Percentiles rank a stretch among this genome's conserved stretches.
phyloP scores from a whole-genome alignment of 1,140 invertebrate species.

The Platyura marginata region DNA sequence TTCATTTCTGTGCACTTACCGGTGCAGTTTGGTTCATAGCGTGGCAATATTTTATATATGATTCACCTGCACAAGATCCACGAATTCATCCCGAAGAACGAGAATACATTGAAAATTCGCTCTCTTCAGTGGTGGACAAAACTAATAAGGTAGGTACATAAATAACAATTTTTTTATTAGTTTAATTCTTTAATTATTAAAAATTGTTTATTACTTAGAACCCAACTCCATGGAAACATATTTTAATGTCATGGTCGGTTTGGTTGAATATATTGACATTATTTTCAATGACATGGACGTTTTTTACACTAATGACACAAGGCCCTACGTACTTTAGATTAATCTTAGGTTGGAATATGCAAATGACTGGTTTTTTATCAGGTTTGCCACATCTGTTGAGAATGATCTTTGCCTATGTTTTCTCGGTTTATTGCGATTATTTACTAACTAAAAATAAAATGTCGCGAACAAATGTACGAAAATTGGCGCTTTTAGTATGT shows the following conservation, averaged over 20 bases:
- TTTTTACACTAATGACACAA: slow-evolving; percentile 38
- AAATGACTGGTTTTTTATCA: slow-evolving; percentile 41
- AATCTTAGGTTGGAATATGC: slow-evolving; percentile 64
- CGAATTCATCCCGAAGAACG: slow-evolving; percentile 48
- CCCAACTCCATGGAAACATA: slow-evolving; percentile 55
- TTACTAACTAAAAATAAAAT: slow-evolving; percentile 33
- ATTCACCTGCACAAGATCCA: slow-evolving; percentile 53
- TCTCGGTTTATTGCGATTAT: slow-evolving; percentile 38
- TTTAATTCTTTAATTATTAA: no score
- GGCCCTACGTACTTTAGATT: slow-evolving; percentile 71
- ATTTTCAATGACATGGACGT: slow-evolving; percentile 64
- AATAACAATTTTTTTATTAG: no score
- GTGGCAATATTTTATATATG: slow-evolving; percentile 42
- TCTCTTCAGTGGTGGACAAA: no score
- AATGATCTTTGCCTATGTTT: slow-evolving; percentile 37
- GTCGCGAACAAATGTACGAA: slow-evolving; percentile 39
- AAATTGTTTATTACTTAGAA: no score
- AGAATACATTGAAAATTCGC: slow-evolving; percentile 34
- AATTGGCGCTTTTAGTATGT: slow-evolving; percentile 40
- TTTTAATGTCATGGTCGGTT: slow-evolving; percentile 51
- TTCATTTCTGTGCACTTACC: slow-evolving; percentile 45
- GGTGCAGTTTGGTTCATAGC: slow-evolving; percentile 46
- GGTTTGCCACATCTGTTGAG: slow-evolving; percentile 43
- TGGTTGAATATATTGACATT: slow-evolving; percentile 62
- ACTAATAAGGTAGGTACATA: no score